A percentile compares a stretch with the other conserved stretches of the same genome.
Evolutionary conservation across 2,113 vertebrate species (phyloP).

Genomic region (Scomber colias): DNA sequence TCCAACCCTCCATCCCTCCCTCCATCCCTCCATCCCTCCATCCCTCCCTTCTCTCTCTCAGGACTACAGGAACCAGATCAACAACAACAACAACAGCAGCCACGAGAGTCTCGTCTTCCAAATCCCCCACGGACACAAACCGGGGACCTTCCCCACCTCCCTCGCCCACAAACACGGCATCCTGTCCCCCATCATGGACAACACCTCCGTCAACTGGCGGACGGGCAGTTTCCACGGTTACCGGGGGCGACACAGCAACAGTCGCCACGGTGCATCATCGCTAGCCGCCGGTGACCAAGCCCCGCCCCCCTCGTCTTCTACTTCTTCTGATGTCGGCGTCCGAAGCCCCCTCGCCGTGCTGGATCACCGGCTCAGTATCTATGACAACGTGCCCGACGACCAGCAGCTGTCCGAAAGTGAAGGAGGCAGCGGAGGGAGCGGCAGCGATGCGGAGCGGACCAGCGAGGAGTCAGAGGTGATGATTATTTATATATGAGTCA

Average conservation of each 20-base stretch:
- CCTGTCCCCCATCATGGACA: conserved; percentile 66
- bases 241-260: conserved; percentile 60
- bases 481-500: not conserved
- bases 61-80: conserved; percentile 67
- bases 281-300: not conserved
- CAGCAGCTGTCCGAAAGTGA: conserved; percentile 42
- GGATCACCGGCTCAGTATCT: conserved; percentile 87
- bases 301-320: not conserved
- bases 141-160: conserved; percentile 89
- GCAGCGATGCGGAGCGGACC: conserved; percentile 29
- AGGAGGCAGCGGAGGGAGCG: conserved; percentile 33
- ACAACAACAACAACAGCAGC: conserved; percentile 67
- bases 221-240: conserved; percentile 90
- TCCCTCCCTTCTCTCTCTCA: not conserved
- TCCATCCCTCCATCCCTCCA: not conserved
- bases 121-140: conserved; percentile 89
- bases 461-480: conserved; percentile 52
- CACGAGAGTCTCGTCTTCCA: conserved; percentile 83
- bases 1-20: not conserved
- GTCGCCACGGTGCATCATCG: conserved; percentile 1
- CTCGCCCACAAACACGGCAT: conserved; percentile 77
- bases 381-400: conserved; percentile 88
- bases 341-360: conserved; percentile 4
- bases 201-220: conserved; percentile 87
- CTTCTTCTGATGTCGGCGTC: not conserved